Base-by-base conservation (phyloP, 2,113 vertebrate species). In the Anthoscopus minutus region DNA sequence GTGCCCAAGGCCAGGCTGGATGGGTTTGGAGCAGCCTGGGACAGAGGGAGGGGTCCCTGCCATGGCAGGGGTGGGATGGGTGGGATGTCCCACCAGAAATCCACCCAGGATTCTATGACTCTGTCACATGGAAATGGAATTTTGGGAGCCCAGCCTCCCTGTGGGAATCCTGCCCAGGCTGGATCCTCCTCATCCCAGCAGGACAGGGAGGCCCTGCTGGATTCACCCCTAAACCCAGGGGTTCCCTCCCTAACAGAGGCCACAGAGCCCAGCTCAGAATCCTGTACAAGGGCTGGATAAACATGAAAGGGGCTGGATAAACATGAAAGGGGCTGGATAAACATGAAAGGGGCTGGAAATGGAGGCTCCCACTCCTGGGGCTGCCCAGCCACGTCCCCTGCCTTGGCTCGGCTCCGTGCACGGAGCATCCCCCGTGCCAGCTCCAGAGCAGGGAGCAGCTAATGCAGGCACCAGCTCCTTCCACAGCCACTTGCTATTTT, bases 391-490 rank as follows among this genome's bases (percentile, higher is more conserved):
- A 13, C 0, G 0, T 76, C 14, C 48, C 33, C 48, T 3, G 2
- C 67, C 53, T 28, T 1, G 3, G 37, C 50, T 33, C 3, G 11
- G 66, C 44, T 28, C 54, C 1, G 0, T 53, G 78, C 24, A 1
- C 4, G 2, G 51, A 2, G 2, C 9, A 3, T 78, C 15, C 65
- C 65, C 65, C 0, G 0, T 22, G 72, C 35, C 1, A 21, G 47
- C 60, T 0, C 58, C 61, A 69, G 19, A 62, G 4, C 61, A 37
- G 1, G 3, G 38, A 87, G 33, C 44, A 33, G 88, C 65, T 69
- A 4, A n/a, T 50, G 90, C 40, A 14, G 83, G 35, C 58, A 33
- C 0, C 13, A 42, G 45, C 85, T 76, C 50, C 38, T 50, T n/a
- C 42, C 60, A 16, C 24, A 13, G 37, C 60, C 88, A 11, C 33